Evolutionary conservation across 2,888 invertebrate genomes (phyloP), one percentile per base, ranked within the genome.

Genomic region (Pyrrhosoma nymphula): DNA sequence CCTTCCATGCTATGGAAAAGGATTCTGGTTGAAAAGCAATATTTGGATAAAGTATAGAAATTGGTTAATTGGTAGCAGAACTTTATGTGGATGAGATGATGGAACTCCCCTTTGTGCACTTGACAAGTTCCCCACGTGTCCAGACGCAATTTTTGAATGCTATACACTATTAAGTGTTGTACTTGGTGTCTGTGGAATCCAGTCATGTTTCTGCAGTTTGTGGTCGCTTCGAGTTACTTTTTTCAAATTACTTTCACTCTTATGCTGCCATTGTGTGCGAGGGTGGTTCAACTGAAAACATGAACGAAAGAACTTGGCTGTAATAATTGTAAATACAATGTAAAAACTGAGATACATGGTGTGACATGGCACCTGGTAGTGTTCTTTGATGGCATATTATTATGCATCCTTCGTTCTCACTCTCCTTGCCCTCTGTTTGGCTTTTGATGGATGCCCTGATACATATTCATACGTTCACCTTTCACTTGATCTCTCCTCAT

Each of bases 131-230:
- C n/a, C 18, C 82, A 35, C 35, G 82, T 82, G 23, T 35, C 35
- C 82, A 82, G 82, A 82, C 69, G 8, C 47, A 60, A 60, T 35
- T 82, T 35, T 35, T 82, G 82, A 82, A 82, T 82, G 82, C 82
- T 82, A 35, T 35, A 82, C 26, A 26, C 26, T 26, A 69, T 69
- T 35, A n/a, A 82, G 18, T 82, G 82, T 82, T 82, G 82, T 82
- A 35, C 26, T 82, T 35, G 12, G 82, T 82, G 82, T 82, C 82
- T 35, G 82, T 82, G 82, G 82, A 82, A 82, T 82, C 35, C 82
- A 82, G 35, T 82, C 82, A 82, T 82, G 82, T 82, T 35, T 82
- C 82, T 82, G 82, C 82, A 82, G 35, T 82, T 82, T 82, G 4
- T 35, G 82, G n/a, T 82, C n/a, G 82, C 82, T 82, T 82, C 82